Percentiles rank a stretch among this genome's conserved stretches.
These are phyloP conservation scores for Nemapogon koenigi DNA, from an alignment of 2,888 invertebrate genomes.

Conservation along the genomic window DNA sequence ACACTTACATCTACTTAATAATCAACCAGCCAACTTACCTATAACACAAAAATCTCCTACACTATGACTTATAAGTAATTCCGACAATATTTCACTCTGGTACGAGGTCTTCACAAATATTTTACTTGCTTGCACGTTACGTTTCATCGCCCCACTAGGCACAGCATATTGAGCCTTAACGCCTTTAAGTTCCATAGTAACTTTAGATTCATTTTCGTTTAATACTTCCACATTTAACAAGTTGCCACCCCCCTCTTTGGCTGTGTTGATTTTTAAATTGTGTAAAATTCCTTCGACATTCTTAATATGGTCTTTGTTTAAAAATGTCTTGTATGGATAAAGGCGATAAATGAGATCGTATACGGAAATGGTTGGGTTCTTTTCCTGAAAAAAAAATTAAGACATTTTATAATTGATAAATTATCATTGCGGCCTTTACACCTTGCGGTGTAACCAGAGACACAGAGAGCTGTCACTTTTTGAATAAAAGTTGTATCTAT, in stretches of 20 bases:
- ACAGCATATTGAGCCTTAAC: slow-evolving; percentile 43
- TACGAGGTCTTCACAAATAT: slow-evolving; percentile 73
- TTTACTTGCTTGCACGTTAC: slow-evolving; percentile 23
- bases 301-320: slow-evolving; percentile 77
- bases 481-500: too few relatives aligned
- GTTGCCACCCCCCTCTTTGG: slow-evolving; percentile 27
- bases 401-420: too few relatives aligned
- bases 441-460: too few relatives aligned
- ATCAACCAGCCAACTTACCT: slow-evolving; percentile 37
- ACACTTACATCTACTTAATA: too few relatives aligned
- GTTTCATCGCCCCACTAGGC: slow-evolving; percentile 36
- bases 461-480: too few relatives aligned
- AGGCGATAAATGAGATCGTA: slow-evolving; percentile 75
- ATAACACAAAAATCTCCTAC: slow-evolving; percentile 88
- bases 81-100: slow-evolving; percentile 79
- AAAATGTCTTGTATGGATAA: slow-evolving; percentile 84
- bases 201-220: slow-evolving; percentile 37
- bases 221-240: slow-evolving; percentile 28
- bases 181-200: slow-evolving; percentile 45
- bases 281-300: slow-evolving; percentile 75
- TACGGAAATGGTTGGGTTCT: slow-evolving; percentile 69
- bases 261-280: slow-evolving; percentile 60
- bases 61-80: slow-evolving; percentile 79
- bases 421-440: too few relatives aligned
- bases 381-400: slow-evolving; percentile 63